These are phyloP conservation scores for Hololepta plana DNA, from an alignment of 2,888 invertebrate species.

Conservation along the genomic window DNA sequence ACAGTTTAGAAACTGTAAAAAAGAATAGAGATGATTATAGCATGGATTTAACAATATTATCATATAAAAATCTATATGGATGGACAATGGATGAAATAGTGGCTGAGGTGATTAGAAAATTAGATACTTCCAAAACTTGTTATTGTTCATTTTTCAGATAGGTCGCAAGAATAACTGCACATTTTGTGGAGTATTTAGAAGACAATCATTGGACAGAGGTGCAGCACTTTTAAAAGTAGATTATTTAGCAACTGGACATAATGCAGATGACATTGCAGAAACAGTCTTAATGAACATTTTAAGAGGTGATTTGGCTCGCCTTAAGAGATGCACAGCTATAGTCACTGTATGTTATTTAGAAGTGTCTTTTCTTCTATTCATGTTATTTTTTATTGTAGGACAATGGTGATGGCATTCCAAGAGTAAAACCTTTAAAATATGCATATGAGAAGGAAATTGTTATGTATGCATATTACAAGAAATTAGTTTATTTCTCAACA, in stretches of 20 bases:
- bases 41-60: slow-evolving; percentile 84
- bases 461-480: slow-evolving; percentile 95
- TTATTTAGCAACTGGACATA: slow-evolving; percentile 92
- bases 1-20: slow-evolving; percentile 92
- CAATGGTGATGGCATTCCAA: slow-evolving; percentile 64
- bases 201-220: slow-evolving; percentile 92
- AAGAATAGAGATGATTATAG: slow-evolving; percentile 85
- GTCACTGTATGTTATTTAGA: slow-evolving; percentile 46
- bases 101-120: slow-evolving; percentile 35
- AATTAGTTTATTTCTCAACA: slow-evolving; percentile 93
- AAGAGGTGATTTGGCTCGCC: slow-evolving; percentile 86
- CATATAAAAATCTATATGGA: slow-evolving; percentile 93
- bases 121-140: not conserved
- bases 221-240: slow-evolving; percentile 75
- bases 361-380: slow-evolving; percentile 2
- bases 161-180: slow-evolving; percentile 92
- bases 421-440: slow-evolving; percentile 93
- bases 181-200: slow-evolving; percentile 86
- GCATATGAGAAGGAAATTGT: slow-evolving; percentile 99
- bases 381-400: slow-evolving; percentile 32
- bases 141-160: slow-evolving; percentile 36
- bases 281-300: slow-evolving; percentile 96
- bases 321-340: slow-evolving; percentile 82
- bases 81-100: slow-evolving; percentile 99
- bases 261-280: slow-evolving; percentile 97